A percentile compares a stretch with the other conserved stretches of the same genome.
Evolutionary conservation across 2,888 invertebrate species (phyloP).

Genomic region (Netelia fuscicornis): DNA sequence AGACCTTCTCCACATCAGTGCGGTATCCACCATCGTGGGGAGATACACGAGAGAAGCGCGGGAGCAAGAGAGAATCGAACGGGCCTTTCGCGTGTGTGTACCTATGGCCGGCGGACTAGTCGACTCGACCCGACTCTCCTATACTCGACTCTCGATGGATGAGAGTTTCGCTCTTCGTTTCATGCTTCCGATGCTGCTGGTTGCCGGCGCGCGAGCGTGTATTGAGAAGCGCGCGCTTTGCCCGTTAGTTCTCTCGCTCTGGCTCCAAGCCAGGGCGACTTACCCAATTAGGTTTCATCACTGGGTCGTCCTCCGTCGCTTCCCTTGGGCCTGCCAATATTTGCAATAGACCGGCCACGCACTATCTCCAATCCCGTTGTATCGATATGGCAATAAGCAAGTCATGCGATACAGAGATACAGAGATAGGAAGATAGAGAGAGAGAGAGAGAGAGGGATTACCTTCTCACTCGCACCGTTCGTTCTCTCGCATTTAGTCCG

Average conservation of each 20-base stretch:
- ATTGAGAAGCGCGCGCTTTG: slow-evolving; percentile 43
- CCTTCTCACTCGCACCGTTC: background rate
- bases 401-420: background rate
- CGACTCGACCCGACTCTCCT: slow-evolving; percentile 38
- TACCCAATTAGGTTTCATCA: slow-evolving; percentile 85
- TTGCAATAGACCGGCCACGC: slow-evolving; percentile 80
- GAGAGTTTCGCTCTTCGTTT: slow-evolving; percentile 56
- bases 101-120: slow-evolving; percentile 15
- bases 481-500: background rate
- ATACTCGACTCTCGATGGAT: slow-evolving; percentile 52
- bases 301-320: slow-evolving; percentile 78
- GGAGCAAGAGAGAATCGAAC: background rate
- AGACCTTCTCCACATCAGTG: background rate
- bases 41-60: background rate
- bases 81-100: background rate
- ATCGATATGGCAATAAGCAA: slow-evolving; percentile 82
- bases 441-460: too few relatives aligned
- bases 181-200: slow-evolving; percentile 51
- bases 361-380: slow-evolving; percentile 55
- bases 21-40: background rate
- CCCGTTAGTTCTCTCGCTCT: slow-evolving; percentile 73
- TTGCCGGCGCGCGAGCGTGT: slow-evolving; percentile 53
- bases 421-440: too few relatives aligned
- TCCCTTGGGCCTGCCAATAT: slow-evolving; percentile 83
- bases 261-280: slow-evolving; percentile 83